Base-by-base conservation (phyloP, 2,888 invertebrate species). In the Agonopterix subpropinquella region DNA sequence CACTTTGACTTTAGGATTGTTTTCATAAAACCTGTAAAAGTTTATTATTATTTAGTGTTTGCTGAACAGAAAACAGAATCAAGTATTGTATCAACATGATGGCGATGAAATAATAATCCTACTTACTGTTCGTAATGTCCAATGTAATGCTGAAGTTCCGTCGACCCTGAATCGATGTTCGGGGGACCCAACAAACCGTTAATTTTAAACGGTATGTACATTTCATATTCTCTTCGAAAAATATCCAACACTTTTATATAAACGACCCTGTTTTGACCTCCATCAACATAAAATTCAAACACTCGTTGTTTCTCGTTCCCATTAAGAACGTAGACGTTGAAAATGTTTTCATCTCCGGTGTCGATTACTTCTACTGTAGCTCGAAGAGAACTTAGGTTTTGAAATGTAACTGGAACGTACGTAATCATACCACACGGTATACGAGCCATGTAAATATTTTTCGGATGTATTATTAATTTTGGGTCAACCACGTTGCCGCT, bases 151-250 rank as follows among this genome's bases (percentile, higher is more conserved):
- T 68, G 69, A 41, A 84, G 62, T 61, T 85, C 81, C 18, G 76
- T 77, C 8, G 84, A 76, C 44, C 53, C 56, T 28, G 64, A 43
- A 61, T 72, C 60, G 61, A 73, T 51, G 55, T 73, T 57, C 4
- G 90, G 86, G 7, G 92, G 92, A 0, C 92, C 92, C 45, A 92
- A 58, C 42, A 92, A 65, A 47, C 80, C 83, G 59, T 92, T 92
- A 11, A 92, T 73, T 59, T 89, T 77, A 51, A 91, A 81, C 0
- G 92, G 92, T 47, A 92, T 73, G 57, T 80, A 89, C 67, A 92
- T 89, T 47, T 89, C 87, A 61, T 90, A 91, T 52, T 89, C 90
- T 54, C 85, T 72, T 46, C 83, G 70, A 62, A 73, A 84, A 56
- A 67, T 57, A 54, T 84, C 85, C 54, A 50, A 69, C 10, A 87